phyloP scores from a whole-genome alignment of 2,113 vertebrate genomes.

The Pygoscelis adeliae region DNA sequence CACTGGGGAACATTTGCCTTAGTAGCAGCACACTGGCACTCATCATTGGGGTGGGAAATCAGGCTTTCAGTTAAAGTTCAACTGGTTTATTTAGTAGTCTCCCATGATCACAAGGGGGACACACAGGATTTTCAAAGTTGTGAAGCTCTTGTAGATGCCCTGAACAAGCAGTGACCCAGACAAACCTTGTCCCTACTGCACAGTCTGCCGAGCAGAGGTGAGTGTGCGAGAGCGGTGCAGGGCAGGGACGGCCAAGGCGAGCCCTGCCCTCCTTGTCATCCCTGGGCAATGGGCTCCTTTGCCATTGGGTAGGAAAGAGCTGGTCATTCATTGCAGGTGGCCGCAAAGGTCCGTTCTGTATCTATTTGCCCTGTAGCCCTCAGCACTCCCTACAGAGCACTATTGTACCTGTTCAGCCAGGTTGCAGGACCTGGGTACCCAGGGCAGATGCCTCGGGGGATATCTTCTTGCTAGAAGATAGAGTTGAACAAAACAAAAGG shows the following conservation, averaged over 20 bases:
- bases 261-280: background rate
- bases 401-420: accelerated
- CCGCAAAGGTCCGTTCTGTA: background rate
- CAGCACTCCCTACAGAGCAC: background rate
- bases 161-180: background rate
- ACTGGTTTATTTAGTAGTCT: background rate
- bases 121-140: background rate
- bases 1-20: background rate
- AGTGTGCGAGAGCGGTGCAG: background rate
- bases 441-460: background rate
- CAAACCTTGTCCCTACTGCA: background rate
- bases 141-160: background rate
- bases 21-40: background rate
- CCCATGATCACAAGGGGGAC: background rate
- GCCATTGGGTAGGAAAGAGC: background rate
- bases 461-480: background rate
- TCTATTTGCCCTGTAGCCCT: background rate
- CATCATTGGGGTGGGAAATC: background rate
- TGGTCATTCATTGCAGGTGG: background rate
- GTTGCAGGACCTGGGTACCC: background rate
- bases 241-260: background rate
- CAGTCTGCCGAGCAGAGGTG: background rate
- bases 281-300: background rate
- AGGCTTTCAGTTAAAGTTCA: background rate
- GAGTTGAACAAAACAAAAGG: background rate